Percentiles rank a stretch among this genome's conserved stretches.
These are phyloP conservation scores for Anoncus sp. DNA, from an alignment of 2,888 invertebrate species.

Conservation along the genomic window DNA sequence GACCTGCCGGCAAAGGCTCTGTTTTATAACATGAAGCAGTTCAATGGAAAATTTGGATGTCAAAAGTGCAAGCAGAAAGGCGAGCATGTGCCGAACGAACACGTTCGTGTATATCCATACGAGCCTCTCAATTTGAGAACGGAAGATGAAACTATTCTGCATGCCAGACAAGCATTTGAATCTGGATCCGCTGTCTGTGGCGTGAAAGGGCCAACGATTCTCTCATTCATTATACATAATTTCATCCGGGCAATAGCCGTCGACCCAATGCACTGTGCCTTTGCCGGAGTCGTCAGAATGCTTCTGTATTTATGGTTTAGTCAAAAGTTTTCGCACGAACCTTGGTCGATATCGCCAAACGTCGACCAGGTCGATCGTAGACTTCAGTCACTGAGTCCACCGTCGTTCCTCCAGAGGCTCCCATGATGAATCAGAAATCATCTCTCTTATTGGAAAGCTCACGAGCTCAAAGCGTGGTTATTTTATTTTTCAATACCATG, in stretches of 20 bases:
- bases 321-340: constrained; percentile 25
- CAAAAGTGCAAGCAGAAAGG: too few species aligned
- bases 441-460: constrained; percentile 27
- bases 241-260: constrained; percentile 45
- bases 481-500: constrained; percentile 44
- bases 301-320: constrained; percentile 55
- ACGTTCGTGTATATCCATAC: constrained; percentile 56
- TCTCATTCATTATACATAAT: constrained; percentile 49
- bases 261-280: constrained; percentile 62
- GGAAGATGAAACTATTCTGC: constrained; percentile 29
- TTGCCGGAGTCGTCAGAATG: constrained; percentile 50
- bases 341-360: constrained; percentile 31
- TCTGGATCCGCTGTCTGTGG: constrained; percentile 40
- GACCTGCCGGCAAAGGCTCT: constrained; percentile 12
- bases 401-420: constrained; percentile 25
- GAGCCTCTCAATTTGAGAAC: constrained; percentile 44
- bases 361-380: constrained; percentile 24
- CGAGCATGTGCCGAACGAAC: background rate
- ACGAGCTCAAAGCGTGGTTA: too few species aligned
- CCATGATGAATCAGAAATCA: constrained; percentile 30
- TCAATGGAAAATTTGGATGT: constrained; percentile 57
- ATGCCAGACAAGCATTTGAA: constrained; percentile 49
- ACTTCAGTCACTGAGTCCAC: constrained; percentile 27
- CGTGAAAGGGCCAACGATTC: constrained; percentile 56
- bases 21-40: constrained; percentile 54